Evolutionary conservation across 2,888 invertebrate species (phyloP).

Genomic region (Tenthredo distinguenda): DNA sequence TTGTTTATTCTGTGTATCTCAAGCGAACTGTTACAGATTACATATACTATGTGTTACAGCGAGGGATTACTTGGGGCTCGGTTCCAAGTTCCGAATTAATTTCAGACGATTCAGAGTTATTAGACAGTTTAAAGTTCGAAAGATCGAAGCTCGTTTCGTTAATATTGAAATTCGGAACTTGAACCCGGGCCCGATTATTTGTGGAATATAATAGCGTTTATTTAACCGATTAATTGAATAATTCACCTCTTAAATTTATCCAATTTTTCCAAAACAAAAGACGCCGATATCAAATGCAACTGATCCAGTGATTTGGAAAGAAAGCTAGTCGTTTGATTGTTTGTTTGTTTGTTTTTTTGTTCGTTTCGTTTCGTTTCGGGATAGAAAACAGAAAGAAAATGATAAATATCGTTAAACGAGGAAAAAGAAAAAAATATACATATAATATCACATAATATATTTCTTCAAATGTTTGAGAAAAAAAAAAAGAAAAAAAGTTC

Average conservation of each 20-base stretch:
- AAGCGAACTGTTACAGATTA: too few species aligned
- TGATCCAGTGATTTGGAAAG: slow-evolving; percentile 77
- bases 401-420: background rate
- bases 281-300: slow-evolving; percentile 77
- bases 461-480: background rate
- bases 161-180: too few species aligned
- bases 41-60: too few species aligned
- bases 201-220: too few species aligned
- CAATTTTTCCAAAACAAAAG: slow-evolving; percentile 77
- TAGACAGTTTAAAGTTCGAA: too few species aligned
- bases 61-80: too few species aligned
- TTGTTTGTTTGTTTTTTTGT: slow-evolving; percentile 6
- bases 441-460: background rate
- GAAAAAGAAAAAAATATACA: background rate
- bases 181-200: too few species aligned
- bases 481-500: background rate
- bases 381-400: slow-evolving; percentile 24
- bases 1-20: background rate
- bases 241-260: slow-evolving; percentile 76
- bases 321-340: slow-evolving; percentile 68
- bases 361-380: background rate
- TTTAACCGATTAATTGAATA: slow-evolving; percentile 49
- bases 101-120: too few species aligned
- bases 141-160: too few species aligned
- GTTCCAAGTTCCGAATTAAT: too few species aligned